phyloP scores from a whole-genome alignment of 2,797 vertebrate species.

The Sorex maritimensis region DNA sequence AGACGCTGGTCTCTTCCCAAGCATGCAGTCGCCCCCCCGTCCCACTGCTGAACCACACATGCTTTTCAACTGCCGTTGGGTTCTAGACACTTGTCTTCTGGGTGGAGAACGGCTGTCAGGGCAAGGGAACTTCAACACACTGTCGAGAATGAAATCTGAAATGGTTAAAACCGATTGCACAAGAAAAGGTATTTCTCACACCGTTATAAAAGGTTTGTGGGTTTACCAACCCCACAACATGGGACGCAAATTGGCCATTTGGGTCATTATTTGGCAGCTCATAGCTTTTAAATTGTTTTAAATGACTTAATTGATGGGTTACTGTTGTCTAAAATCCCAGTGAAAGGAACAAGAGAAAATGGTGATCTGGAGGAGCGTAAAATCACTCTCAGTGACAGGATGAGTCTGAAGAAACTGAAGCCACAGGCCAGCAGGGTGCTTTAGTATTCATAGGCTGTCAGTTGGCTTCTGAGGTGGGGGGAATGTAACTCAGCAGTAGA shows the following conservation, averaged over 20 bases:
- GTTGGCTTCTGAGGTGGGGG: not conserved
- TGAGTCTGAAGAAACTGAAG: not conserved
- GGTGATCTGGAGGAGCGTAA: not conserved
- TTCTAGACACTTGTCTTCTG: not conserved
- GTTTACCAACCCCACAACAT: not conserved
- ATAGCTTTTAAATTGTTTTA: not conserved
- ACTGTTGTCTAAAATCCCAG: constrained; percentile 2
- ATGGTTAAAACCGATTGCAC: not conserved
- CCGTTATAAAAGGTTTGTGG: not conserved
- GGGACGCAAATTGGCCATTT: not conserved
- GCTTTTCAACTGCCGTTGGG: not conserved
- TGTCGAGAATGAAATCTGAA: constrained; percentile 13
- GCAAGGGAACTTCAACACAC: not conserved
- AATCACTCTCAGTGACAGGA: not conserved
- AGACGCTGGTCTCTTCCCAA: constrained; percentile 41
- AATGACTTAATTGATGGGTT: not conserved
- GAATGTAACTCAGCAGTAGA: not conserved
- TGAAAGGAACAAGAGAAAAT: constrained; percentile 12
- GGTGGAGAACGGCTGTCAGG: not conserved
- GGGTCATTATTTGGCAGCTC: not conserved
- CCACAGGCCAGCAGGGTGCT: not conserved
- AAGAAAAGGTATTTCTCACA: not conserved
- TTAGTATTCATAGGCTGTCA: not conserved
- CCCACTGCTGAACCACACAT: not conserved
- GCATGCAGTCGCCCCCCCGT: constrained; percentile 52